Percentiles rank a stretch among this genome's conserved stretches.
phyloP scores from a whole-genome alignment of 1,140 invertebrate genomes.

The Oncopeltus fasciatus region DNA sequence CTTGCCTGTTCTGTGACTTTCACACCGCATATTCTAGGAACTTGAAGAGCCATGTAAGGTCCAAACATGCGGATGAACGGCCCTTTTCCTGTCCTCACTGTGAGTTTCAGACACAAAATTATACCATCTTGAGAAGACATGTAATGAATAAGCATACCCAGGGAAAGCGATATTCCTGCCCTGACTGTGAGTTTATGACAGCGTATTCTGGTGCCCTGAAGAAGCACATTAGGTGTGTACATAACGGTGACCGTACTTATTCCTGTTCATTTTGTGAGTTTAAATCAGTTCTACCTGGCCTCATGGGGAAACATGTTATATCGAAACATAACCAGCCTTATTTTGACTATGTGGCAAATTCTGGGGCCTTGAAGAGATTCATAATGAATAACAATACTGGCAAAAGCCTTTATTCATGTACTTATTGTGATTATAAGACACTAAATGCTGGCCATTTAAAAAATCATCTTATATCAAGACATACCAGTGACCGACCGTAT shows the following conservation, averaged over 20 bases:
- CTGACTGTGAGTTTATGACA: not conserved
- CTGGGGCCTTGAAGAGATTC: too few species aligned
- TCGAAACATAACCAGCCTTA: too few species aligned
- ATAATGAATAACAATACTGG: not conserved
- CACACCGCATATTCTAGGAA: too few species aligned
- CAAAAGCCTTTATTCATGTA: not conserved
- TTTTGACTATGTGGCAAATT: too few species aligned
- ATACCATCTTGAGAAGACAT: not conserved
- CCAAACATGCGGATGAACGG: not conserved
- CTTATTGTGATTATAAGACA: not conserved
- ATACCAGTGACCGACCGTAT: not conserved
- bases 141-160: not conserved
- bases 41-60: not conserved
- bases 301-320: too few species aligned
- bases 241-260: too few species aligned
- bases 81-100: not conserved
- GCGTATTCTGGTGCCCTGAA: not conserved
- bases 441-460: not conserved
- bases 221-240: too few species aligned
- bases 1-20: too few species aligned
- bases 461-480: not conserved
- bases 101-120: not conserved
- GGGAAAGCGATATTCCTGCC: not conserved
- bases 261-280: too few species aligned
- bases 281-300: too few species aligned